Evolutionary conservation across 2,113 vertebrate species (phyloP), one percentile per base, ranked within the genome.

Genomic region (Neolamprologus toae): DNA sequence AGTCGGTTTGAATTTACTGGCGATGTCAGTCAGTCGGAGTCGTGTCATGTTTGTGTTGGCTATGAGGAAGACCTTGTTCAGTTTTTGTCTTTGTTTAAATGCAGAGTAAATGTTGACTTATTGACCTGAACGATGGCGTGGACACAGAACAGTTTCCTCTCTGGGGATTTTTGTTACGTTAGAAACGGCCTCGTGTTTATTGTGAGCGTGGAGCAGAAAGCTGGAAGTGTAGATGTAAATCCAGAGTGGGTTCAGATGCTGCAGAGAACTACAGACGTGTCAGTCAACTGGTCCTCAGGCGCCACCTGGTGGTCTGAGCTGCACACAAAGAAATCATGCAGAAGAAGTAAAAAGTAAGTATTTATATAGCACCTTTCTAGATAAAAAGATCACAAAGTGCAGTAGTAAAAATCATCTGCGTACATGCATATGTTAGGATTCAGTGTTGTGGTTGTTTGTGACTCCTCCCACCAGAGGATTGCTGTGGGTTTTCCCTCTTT

Each of bases 301-400:
- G 3, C 91, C 91, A 84, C 8, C 93, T 93, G 9, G 83, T 88
- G 92, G 92, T 47, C 19, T 0, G 9, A 63, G 1, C 9, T 1
- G 28, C 57, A 2, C 4, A 59, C 55, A 9, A 28, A 59, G 23
- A 59, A 57, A 28, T 59, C 26, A 2, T 61, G 28, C 2, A 31
- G 57, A 31, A 61, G 57, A 59, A 59, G 8, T 31, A 61, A 61
- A 31, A 17, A 61, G 14, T 59, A 59, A 59, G 5, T 59, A 17
- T 31, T 61, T 61, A 4, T 2, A 61, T 11, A 19, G 16, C 28
- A 63, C 14, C 28, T 63, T 63, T 63, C 9, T 33, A 2, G 9
- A 33, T 63, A 63, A 19, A 63, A 61, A 33, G 57, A 61, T 61
- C 28, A 61, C 59, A 61, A 61, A 33, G 1, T 61, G 14, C 26